Evolutionary conservation across 2,113 vertebrate genomes (phyloP), one percentile per base, ranked within the genome.

Genomic region (Macroglossus sobrinus): DNA sequence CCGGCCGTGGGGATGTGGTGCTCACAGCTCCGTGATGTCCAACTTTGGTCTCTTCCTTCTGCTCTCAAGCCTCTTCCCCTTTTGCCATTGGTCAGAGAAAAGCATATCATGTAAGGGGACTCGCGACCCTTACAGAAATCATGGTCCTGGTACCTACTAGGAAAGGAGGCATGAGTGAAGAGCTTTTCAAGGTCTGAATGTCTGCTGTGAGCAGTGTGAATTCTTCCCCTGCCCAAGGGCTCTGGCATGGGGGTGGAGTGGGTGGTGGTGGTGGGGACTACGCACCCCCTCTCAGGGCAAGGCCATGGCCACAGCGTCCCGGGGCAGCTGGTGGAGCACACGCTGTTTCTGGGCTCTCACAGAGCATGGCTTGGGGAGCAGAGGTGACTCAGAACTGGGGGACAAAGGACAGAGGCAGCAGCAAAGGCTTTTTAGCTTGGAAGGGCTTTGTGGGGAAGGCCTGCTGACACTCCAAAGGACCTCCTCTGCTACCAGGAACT

Each of bases 331-430:
- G 12, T 6, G 3, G 43, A 33, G 28, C 28, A 43, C 7, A 2
- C 0, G 0, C 40, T 2, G 7, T 30, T 33, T 18, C 40, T 53
- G n/a, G 33, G 33, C 26, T 40, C 10, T 28, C 24, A 22, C 5
- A 2, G 18, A 47, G 35, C 57, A 1, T 22, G 13, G 19, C 30
- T 68, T n/a, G 35, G 85, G 69, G 18, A 59, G 40, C 38, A 47
- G 72, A 64, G 72, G 79, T 78, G 26, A 57, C 55, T 79, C 24
- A 5, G 19, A 35, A 11, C 57, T 43, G 30, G 74, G 35, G 3
- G 16, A 26, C 45, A 75, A 68, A 80, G 11, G 21, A 69, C 40
- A 45, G 33, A 61, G 13, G 1, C 3, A 18, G 26, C 14, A 10
- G 12, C 24, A 22, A 72, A 55, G 33, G 7, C 33, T 55, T 95